Evolutionary conservation across 2,113 vertebrate species (phyloP).

Genomic region (Plectropomus leopardus): DNA sequence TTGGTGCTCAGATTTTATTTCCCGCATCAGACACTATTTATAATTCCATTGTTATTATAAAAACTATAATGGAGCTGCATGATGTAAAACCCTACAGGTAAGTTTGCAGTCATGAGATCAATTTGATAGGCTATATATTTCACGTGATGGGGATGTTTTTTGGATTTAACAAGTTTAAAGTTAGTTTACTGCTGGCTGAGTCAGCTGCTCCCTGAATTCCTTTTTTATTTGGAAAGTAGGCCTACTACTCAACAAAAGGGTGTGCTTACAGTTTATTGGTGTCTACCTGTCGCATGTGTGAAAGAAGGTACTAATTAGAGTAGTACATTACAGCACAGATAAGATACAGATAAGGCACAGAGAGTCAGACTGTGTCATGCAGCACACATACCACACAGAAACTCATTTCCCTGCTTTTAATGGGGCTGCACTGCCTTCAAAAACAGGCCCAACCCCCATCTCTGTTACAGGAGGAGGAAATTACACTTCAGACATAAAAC

Average conservation of each 20-base stretch:
- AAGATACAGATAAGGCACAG: constrained; percentile 7
- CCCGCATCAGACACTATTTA: not conserved
- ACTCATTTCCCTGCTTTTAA: constrained; percentile 58
- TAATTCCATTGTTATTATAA: not conserved
- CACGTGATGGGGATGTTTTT: not conserved
- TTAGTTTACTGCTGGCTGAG: not conserved
- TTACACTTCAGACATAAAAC: constrained; percentile 64
- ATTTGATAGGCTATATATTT: not conserved
- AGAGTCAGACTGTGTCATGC: constrained; percentile 4
- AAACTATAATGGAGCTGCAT: not conserved
- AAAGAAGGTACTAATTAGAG: constrained; percentile 39
- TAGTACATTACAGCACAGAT: constrained; percentile 22
- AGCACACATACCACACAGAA: constrained; percentile 37
- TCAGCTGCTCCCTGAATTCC: not conserved
- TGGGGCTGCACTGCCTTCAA: constrained; percentile 30
- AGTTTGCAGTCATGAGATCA: not conserved
- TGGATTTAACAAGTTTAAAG: not conserved
- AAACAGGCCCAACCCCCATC: constrained; percentile 43
- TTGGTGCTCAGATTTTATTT: not conserved
- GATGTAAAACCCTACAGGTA: not conserved
- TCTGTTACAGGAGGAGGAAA: constrained; percentile 59
- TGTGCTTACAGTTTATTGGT: constrained; percentile 31
- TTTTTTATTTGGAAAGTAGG: constrained; percentile 12
- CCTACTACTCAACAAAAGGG: not conserved
- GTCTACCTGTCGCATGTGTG: not conserved